phyloP scores from a whole-genome alignment of 2,797 vertebrate species.

The Pipistrellus pygmaeus region DNA sequence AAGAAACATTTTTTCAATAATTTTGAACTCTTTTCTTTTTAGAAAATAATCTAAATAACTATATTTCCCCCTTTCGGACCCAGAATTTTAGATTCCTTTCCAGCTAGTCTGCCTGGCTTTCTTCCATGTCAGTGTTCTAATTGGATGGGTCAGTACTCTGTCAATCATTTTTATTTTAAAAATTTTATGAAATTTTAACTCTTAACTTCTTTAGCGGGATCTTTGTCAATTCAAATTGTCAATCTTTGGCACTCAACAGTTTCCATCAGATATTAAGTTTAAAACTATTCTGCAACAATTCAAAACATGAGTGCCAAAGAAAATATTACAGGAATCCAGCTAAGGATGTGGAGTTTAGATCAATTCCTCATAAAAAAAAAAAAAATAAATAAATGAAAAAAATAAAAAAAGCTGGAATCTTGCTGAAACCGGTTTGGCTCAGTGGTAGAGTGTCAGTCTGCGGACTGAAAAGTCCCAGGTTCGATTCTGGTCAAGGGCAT shows the following conservation, averaged over 20 bases:
- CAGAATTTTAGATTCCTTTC: not conserved
- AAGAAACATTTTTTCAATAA: not conserved
- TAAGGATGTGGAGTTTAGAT: slow-evolving; percentile 6
- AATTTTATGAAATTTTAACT: slow-evolving; percentile 22
- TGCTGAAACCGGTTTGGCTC: no score
- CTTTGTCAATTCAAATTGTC: not conserved
- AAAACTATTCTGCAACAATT: not conserved
- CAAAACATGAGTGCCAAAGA: slow-evolving; percentile 17
- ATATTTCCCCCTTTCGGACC: not conserved
- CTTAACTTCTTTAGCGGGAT: not conserved
- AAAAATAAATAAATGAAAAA: no score
- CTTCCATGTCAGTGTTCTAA: not conserved
- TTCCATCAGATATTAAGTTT: slow-evolving; percentile 5
- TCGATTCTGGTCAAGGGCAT: no score
- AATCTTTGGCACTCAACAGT: not conserved
- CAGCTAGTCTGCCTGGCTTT: not conserved
- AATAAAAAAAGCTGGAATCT: no score
- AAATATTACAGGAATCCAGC: not conserved
- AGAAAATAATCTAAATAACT: not conserved
- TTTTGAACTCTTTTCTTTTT: slow-evolving; percentile 9
- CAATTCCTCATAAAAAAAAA: not conserved
- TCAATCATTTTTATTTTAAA: not conserved
- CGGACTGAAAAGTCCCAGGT: no score
- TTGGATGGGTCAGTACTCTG: not conserved
- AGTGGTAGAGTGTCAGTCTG: no score